These are phyloP conservation scores for Delphinus delphis DNA, from an alignment of 2,113 vertebrate genomes.

Conservation along the genomic window DNA sequence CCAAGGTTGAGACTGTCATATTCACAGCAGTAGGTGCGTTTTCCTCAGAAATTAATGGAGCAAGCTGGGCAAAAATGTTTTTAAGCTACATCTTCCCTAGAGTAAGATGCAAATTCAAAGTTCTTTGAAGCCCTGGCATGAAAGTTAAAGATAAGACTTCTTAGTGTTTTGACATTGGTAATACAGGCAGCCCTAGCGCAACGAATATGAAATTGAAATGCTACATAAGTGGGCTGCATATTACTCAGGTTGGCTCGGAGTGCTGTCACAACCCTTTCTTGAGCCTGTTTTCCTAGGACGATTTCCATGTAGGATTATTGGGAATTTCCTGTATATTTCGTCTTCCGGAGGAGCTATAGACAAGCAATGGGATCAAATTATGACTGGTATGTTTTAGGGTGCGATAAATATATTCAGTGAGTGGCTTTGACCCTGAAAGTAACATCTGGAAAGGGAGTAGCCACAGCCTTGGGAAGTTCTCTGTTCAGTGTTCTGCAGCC, in stretches of 20 bases:
- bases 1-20: slow-evolving; percentile 90
- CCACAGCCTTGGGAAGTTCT: background rate
- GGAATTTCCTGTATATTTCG: background rate
- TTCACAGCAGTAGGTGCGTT: slow-evolving; percentile 89
- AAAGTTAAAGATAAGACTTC: slow-evolving; percentile 89
- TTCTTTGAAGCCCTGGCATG: slow-evolving; percentile 88
- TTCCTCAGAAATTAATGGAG: slow-evolving; percentile 90
- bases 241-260: slow-evolving; percentile 68
- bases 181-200: slow-evolving; percentile 81
- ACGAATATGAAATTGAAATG: slow-evolving; percentile 81
- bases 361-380: background rate
- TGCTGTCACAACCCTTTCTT: slow-evolving; percentile 4
- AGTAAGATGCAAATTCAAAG: slow-evolving; percentile 91
- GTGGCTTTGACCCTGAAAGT: background rate
- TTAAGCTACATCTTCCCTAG: slow-evolving; percentile 89
- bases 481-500: background rate
- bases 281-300: background rate
- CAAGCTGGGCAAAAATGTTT: slow-evolving; percentile 88
- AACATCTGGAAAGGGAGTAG: background rate
- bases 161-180: slow-evolving; percentile 86
- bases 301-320: background rate
- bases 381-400: background rate
- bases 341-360: background rate
- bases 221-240: slow-evolving; percentile 71
- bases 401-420: background rate